Base-by-base conservation (phyloP, 2,113 vertebrate genomes). In the Phyllostomus hastatus region DNA sequence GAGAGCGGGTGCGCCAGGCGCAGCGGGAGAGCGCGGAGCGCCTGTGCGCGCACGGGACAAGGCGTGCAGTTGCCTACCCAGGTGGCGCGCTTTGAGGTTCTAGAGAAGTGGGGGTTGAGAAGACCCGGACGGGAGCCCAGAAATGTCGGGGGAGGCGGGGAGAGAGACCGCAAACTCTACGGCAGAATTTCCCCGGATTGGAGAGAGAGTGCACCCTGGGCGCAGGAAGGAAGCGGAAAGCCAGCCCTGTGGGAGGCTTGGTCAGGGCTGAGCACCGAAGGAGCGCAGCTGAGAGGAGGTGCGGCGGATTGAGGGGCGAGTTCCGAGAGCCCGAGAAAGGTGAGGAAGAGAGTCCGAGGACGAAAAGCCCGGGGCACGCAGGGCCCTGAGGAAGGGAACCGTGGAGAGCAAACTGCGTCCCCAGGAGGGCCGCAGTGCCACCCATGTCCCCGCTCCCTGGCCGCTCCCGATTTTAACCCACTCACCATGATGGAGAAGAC, bases 401-500 rank as follows among this genome's bases (percentile, higher is more conserved):
- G 3, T 8, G 35, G 79, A 20, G 69, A n/a, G 67, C 10, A 31
- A 22, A 9, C 26, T 0, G 46, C 33, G n/a, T 4, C 26, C 48
- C 59, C 4, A 0, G n/a, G 20, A 22, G 5, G 26, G 14, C 61
- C 26, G 11, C 79, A 3, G 1, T 11, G 33, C 46, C 28, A 1
- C 35, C 24, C 10, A 0, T 0, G 41, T 16, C 43, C 19, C 28
- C 26, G 26, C 28, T 26, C 20, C 69, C 52, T 0, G 16, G 48
- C 48, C 12, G 28, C 50, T 17, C n/a, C 35, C 7, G 66, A 52
- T 59, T 35, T 14, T 15, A 2, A 8, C 17, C 3, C 70, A 98
- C 99, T 99, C 97, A 99, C 99, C 99, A 99, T 98, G 94, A 99
- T 95, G 69, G 99, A 99, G 95, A 99, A 99, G 82, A 99, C 98